Conservation (phyloP, 2,113 vertebrate genomes). For the Uropsilus gracilis region DNA sequence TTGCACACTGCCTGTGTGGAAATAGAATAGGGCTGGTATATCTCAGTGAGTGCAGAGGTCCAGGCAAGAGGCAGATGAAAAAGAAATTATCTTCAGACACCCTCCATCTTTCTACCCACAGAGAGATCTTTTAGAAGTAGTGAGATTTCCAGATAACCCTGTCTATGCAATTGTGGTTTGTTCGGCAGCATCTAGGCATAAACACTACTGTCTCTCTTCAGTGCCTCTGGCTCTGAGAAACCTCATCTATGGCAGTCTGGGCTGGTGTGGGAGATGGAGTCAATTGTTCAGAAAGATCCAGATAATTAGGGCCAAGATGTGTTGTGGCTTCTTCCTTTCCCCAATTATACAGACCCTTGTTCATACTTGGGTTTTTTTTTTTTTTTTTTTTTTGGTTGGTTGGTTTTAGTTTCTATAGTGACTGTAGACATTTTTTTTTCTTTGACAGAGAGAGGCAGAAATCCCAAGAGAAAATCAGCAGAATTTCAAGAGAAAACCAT, state of each 20-base stretch:
- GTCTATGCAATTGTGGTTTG: constrained; percentile 78
- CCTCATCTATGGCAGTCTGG: constrained; percentile 69
- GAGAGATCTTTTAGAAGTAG: constrained; percentile 75
- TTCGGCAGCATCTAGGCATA: constrained; percentile 70
- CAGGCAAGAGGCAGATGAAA: constrained; percentile 65
- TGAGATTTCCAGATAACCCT: constrained; percentile 80
- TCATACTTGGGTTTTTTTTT: not conserved
- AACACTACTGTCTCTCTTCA: constrained; percentile 80
- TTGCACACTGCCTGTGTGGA: constrained; percentile 13
- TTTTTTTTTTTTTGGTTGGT: not conserved
- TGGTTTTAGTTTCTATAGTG: not conserved
- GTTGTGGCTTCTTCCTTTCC: constrained; percentile 64
- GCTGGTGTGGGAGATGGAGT: constrained; percentile 68
- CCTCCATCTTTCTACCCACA: constrained; percentile 72
- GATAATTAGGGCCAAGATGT: constrained; percentile 72
- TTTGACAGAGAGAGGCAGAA: not conserved
- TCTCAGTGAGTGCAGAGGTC: constrained; percentile 48
- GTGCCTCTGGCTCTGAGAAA: constrained; percentile 79
- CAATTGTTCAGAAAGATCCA: constrained; percentile 75
- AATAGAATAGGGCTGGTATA: not conserved
- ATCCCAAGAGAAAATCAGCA: constrained; percentile 15
- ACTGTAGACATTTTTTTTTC: not conserved
- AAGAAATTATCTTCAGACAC: constrained; percentile 74
- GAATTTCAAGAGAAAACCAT: not conserved
- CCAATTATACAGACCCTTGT: constrained; percentile 65